Evolutionary conservation across 1,140 invertebrate species (phyloP).

Genomic region (Triops longicaudatus): DNA sequence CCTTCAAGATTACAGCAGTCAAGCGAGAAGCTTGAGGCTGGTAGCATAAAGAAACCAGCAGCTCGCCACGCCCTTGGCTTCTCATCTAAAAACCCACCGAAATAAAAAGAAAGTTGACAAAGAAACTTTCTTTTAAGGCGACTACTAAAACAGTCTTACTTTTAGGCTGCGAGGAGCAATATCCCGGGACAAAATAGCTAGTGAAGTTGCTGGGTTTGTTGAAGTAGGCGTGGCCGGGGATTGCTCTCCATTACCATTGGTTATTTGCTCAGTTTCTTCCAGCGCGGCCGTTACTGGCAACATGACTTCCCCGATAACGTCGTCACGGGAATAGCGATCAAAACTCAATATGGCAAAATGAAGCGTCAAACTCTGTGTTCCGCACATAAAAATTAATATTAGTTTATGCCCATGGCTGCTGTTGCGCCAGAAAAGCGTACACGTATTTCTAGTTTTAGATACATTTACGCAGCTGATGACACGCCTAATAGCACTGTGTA

Average conservation of each 20-base stretch:
- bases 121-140: not conserved
- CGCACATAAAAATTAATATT: not conserved
- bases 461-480: too few relatives aligned
- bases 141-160: slow-evolving; percentile 43
- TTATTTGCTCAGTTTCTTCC: slow-evolving; percentile 52
- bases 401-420: too few relatives aligned
- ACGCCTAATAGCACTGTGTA: too few relatives aligned
- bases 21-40: slow-evolving; percentile 80
- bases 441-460: too few relatives aligned
- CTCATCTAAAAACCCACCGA: slow-evolving; percentile 56
- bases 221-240: slow-evolving; percentile 34
- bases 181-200: slow-evolving; percentile 55
- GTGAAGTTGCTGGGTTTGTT: slow-evolving; percentile 33
- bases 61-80: slow-evolving; percentile 76
- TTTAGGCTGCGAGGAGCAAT: slow-evolving; percentile 78
- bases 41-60: slow-evolving; percentile 87
- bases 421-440: too few relatives aligned
- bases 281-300: slow-evolving; percentile 64
- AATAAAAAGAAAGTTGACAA: slow-evolving; percentile 15
- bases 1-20: slow-evolving; percentile 85
- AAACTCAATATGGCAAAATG: slow-evolving; percentile 94
- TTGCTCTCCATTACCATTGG: slow-evolving; percentile 19
- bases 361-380: slow-evolving; percentile 64
- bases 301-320: slow-evolving; percentile 94
- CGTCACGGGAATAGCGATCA: slow-evolving; percentile 92